A percentile compares a stretch with the other conserved stretches of the same genome.
These are phyloP conservation scores for Boulengeromyrus knoepffleri DNA, from an alignment of 2,113 vertebrate genomes.

Conservation along the genomic window DNA sequence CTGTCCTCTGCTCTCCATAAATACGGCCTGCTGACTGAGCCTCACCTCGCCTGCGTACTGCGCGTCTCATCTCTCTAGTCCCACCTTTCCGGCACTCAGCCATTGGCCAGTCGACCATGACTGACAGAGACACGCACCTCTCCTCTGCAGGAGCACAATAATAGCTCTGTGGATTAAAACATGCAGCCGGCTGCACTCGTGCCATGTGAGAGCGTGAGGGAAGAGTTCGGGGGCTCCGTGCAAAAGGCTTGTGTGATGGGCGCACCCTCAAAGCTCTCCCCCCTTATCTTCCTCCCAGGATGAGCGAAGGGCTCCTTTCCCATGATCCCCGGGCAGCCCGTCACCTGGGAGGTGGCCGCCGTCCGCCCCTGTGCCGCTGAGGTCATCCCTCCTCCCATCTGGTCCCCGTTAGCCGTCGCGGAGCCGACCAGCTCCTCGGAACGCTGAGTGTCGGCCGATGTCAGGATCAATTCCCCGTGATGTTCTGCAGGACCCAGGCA, in stretches of 20 bases:
- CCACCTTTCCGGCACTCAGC: not conserved
- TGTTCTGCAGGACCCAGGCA: conserved; percentile 25
- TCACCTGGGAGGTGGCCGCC: not conserved
- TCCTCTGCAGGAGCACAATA: not conserved
- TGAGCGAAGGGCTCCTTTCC: not conserved
- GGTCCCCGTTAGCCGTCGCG: conserved; percentile 42
- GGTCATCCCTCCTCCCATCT: conserved; percentile 36
- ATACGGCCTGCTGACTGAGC: not conserved
- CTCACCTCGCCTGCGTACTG: not conserved
- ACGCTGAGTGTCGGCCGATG: conserved; percentile 14
- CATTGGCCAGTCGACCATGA: not conserved
- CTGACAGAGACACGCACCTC: not conserved
- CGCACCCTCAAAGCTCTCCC: not conserved
- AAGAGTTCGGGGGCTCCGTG: not conserved
- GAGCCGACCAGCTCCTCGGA: conserved; percentile 13
- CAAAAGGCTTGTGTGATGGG: not conserved
- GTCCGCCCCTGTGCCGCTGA: not conserved
- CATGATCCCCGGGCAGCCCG: not conserved
- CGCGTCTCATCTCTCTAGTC: not conserved
- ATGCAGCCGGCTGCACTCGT: not conserved
- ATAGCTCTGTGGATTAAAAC: not conserved
- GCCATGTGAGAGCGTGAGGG: not conserved
- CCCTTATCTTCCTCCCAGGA: not conserved
- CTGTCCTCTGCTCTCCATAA: not conserved
- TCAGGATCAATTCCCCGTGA: conserved; percentile 26